Base-by-base conservation (phyloP, 2,797 vertebrate species). In the Pseudopleuronectes americanus region DNA sequence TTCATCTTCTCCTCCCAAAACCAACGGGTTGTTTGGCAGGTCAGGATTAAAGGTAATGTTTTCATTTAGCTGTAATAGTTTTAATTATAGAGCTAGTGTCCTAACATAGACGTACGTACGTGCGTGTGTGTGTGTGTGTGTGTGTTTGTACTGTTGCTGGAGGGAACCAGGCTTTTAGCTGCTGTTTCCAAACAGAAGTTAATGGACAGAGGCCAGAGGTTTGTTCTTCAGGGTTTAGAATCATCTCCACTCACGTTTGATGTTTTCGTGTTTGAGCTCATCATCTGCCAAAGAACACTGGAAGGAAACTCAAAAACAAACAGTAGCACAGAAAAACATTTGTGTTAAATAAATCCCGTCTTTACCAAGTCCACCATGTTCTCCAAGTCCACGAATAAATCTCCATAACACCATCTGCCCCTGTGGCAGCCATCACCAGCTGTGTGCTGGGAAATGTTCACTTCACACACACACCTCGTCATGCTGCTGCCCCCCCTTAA, bases 401-500 rank as follows among this genome's bases (percentile, higher is more conserved):
- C 41, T 57, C 24, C 48, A 14, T 57, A 51, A 60, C 47, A 74
- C 93, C 92, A 93, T 94, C 92, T 94, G 92, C 69, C 77, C 67
- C 61, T 65, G 36, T 81, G 80, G 78, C 67, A 84, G 90, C 85
- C 68, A 49, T 76, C 70, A 77, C 60, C 83, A 87, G 85, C 84
- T 89, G 86, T 84, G 74, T 69, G 74, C 57, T 80, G 79, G 70
- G 73, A 84, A 75, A 86, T 48, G 48, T 87, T 73, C 52, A 51
- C 76, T 81, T 83, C 60, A 77, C 79, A 82, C 60, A 82, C 60
- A 82, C 73, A 48, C 6, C 7, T 19, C 47, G 73, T 66, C 70
- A 84, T 72, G 57, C 67, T 62, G 22, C 41, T 45, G 36, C 26
- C 43, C 14, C 3, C 8, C 13, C 19, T 24, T 26, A 62, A 3